Conservation (phyloP, 1,140 invertebrate genomes). For the Stegodyphus mimosarum region DNA sequence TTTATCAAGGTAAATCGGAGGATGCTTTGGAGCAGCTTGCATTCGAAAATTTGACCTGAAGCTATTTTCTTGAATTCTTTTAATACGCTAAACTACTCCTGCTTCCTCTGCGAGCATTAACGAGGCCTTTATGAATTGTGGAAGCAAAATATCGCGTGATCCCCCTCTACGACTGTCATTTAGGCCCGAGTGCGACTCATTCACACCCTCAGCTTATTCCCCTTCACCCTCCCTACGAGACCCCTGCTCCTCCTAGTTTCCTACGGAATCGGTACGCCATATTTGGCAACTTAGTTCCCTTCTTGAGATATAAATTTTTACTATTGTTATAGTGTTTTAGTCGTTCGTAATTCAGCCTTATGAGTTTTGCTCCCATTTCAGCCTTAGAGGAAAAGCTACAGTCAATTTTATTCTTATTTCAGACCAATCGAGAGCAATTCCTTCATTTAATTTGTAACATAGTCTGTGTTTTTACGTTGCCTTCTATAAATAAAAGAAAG, state of each 20-base stretch:
- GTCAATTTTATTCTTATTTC: too few species aligned
- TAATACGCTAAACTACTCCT: neutral
- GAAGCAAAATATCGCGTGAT: slow-evolving; percentile 41
- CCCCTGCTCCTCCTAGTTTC: neutral
- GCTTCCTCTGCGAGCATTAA: neutral
- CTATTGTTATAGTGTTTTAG: too few species aligned
- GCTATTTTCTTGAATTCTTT: neutral
- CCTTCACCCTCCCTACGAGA: neutral
- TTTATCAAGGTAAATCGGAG: too few species aligned
- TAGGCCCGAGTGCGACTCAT: slow-evolving; percentile 31
- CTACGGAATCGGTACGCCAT: neutral
- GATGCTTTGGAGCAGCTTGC: too few species aligned
- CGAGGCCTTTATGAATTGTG: slow-evolving; percentile 40
- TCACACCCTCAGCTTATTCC: slow-evolving; percentile 6
- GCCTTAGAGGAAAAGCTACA: too few species aligned
- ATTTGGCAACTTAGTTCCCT: neutral
- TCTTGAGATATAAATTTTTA: too few species aligned
- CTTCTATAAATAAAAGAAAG: too few species aligned
- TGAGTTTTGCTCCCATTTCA: too few species aligned
- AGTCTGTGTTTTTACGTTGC: too few species aligned
- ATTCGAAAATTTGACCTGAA: neutral
- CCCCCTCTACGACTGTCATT: slow-evolving; percentile 1
- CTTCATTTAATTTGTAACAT: too few species aligned
- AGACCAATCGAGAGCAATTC: too few species aligned
- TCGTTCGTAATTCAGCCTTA: too few species aligned